A percentile compares a stretch with the other conserved stretches of the same genome.
Evolutionary conservation across 2,888 invertebrate genomes (phyloP).

Genomic region (Drosophila rubida): DNA sequence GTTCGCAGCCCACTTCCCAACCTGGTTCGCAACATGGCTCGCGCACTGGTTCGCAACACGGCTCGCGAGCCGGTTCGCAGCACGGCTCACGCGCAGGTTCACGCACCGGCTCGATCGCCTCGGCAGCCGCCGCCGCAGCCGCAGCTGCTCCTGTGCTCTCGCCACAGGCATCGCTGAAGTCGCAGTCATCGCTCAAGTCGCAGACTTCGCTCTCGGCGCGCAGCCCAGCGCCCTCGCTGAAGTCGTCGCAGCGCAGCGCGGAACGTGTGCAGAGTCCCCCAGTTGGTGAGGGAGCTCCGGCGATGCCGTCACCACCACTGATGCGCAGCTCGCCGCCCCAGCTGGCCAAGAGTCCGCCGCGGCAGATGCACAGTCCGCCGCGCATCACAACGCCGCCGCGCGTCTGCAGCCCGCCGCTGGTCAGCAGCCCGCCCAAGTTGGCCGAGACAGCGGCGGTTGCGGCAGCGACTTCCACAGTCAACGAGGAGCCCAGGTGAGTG

Average conservation of each 20-base stretch:
- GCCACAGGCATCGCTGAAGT: slow-evolving; percentile 75
- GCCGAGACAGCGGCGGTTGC: slow-evolving; percentile 65
- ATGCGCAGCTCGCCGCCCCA: slow-evolving; percentile 78
- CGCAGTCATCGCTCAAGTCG: slow-evolving; percentile 57
- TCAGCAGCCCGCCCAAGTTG: slow-evolving; percentile 79
- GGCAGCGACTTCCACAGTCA: slow-evolving; percentile 55
- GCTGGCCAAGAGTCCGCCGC: slow-evolving; percentile 68
- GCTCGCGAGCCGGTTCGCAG: too few relatives aligned
- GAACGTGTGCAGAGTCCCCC: slow-evolving; percentile 74
- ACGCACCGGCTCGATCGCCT: slow-evolving; percentile 75
- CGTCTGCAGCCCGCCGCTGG: slow-evolving; percentile 79
- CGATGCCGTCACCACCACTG: slow-evolving; percentile 80
- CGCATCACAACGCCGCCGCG: slow-evolving; percentile 79
- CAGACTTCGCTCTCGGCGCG: slow-evolving; percentile 60
- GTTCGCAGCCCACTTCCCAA: slow-evolving; percentile 71
- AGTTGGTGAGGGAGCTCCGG: slow-evolving; percentile 77
- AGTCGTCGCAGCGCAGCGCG: slow-evolving; percentile 64
- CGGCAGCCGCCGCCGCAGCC: slow-evolving; percentile 48
- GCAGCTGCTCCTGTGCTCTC: slow-evolving; percentile 53
- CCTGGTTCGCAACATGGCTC: slow-evolving; percentile 68
- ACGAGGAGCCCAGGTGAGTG: slow-evolving; percentile 53
- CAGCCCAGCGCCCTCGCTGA: slow-evolving; percentile 75
- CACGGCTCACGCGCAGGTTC: slow-evolving; percentile 67
- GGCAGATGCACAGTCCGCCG: slow-evolving; percentile 81
- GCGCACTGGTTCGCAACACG: slow-evolving; percentile 62